Evolutionary conservation across 2,888 invertebrate genomes (phyloP).

Genomic region (Agonopterix heracliana): DNA sequence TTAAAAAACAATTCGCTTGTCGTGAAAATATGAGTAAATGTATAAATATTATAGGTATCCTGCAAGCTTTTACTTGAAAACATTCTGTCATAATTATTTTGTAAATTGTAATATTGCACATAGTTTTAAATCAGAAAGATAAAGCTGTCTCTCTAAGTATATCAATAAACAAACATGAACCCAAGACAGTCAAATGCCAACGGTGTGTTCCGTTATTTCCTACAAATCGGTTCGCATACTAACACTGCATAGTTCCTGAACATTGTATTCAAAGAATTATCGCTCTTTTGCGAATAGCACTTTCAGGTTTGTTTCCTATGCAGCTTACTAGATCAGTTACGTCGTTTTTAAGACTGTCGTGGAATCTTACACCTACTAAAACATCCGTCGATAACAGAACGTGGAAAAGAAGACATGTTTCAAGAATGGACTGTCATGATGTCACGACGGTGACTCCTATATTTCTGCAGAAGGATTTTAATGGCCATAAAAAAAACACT

Average conservation of each 20-base stretch:
- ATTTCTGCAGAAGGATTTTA: too few relatives aligned
- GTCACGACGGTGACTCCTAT: not conserved
- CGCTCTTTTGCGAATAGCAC: not conserved
- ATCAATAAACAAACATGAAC: constrained; percentile 27
- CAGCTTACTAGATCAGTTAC: not conserved
- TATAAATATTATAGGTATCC: too few relatives aligned
- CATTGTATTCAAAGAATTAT: not conserved
- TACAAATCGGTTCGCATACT: constrained; percentile 57
- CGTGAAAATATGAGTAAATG: too few relatives aligned
- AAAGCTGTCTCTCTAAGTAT: too few relatives aligned
- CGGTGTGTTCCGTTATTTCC: constrained; percentile 65
- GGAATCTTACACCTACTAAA: not conserved
- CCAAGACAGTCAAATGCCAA: constrained; percentile 34
- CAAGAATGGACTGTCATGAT: constrained; percentile 1
- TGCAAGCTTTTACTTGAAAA: too few relatives aligned
- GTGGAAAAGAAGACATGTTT: not conserved
- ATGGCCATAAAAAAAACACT: too few relatives aligned
- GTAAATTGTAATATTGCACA: too few relatives aligned
- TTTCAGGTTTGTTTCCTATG: not conserved
- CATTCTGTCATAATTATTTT: too few relatives aligned
- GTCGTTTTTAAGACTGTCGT: not conserved
- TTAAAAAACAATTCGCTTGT: too few relatives aligned
- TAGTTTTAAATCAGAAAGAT: constrained; percentile 1
- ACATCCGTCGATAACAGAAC: not conserved
- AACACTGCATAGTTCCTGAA: constrained; percentile 18